phyloP scores from a whole-genome alignment of 1,140 invertebrate genomes.

The Drosophila setifemur region DNA sequence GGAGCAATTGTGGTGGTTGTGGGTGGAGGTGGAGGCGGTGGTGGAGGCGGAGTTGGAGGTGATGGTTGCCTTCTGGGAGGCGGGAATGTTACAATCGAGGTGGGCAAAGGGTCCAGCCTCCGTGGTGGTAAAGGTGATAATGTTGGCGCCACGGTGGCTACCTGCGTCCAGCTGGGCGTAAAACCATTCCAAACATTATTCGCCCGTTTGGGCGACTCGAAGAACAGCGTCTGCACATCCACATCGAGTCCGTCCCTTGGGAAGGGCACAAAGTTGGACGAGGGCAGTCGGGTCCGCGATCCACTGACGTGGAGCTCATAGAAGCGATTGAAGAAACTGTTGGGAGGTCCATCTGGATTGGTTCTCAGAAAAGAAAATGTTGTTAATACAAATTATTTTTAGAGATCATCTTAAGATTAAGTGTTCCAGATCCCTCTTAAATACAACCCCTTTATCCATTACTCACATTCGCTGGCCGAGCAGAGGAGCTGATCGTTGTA shows the following conservation, averaged over 20 bases:
- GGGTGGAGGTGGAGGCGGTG: not conserved
- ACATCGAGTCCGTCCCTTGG: conserved; percentile 3
- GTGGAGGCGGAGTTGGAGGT: not conserved
- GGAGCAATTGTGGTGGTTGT: not conserved
- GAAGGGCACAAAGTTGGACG: not conserved
- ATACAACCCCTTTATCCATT: not conserved
- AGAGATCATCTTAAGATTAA: too few species aligned
- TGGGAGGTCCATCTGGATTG: conserved; percentile 28
- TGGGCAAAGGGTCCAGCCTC: not conserved
- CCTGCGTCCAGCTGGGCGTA: not conserved
- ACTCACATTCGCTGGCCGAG: conserved; percentile 50
- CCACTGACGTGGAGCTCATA: conserved; percentile 13
- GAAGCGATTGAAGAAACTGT: conserved; percentile 49
- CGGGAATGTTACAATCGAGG: not conserved
- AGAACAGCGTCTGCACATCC: conserved; percentile 12
- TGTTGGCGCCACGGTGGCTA: not conserved
- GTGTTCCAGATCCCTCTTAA: too few species aligned
- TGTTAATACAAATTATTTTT: not conserved
- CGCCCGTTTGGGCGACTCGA: not conserved
- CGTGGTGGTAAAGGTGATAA: not conserved
- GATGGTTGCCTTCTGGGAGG: not conserved
- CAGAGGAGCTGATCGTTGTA: conserved; percentile 40
- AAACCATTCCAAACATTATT: conserved; percentile 1
- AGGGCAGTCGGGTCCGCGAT: not conserved
- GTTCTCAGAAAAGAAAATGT: not conserved